A percentile compares a stretch with the other conserved stretches of the same genome.
Evolutionary conservation across 1,140 invertebrate genomes (phyloP).

Genomic region (Apis laboriosa): DNA sequence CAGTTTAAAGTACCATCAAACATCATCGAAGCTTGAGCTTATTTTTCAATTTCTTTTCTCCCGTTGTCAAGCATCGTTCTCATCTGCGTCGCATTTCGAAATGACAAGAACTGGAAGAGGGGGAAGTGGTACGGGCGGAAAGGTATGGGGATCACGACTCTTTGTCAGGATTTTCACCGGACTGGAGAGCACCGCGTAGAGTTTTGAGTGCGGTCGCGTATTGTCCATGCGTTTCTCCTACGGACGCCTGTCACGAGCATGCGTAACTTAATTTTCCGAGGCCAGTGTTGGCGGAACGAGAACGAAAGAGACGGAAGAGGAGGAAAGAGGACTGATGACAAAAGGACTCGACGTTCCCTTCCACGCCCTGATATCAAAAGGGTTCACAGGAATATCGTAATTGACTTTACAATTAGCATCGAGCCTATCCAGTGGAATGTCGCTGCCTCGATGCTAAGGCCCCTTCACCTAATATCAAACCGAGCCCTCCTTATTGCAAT

Average conservation of each 20-base stretch:
- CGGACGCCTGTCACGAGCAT: conserved; percentile 68
- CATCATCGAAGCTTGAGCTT: conserved; percentile 11
- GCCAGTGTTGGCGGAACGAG: conserved; percentile 33
- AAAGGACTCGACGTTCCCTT: conserved; percentile 52
- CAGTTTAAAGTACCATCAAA: conserved; percentile 19
- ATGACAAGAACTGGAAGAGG: conserved; percentile 36
- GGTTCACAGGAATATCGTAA: conserved; percentile 65
- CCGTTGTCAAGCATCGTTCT: conserved; percentile 33
- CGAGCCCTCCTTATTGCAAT: conserved; percentile 56
- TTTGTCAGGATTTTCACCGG: conserved; percentile 63
- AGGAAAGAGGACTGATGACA: conserved; percentile 49
- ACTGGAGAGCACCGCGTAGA: conserved; percentile 52
- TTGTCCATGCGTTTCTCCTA: conserved; percentile 63
- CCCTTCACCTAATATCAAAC: conserved; percentile 48
- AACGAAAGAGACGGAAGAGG: conserved; percentile 4
- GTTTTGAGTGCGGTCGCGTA: conserved; percentile 62
- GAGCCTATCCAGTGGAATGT: conserved; percentile 44
- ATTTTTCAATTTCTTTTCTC: conserved; percentile 39
- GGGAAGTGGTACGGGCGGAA: neutral
- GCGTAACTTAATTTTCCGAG: conserved; percentile 72
- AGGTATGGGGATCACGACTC: conserved; percentile 26
- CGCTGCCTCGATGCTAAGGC: conserved; percentile 19
- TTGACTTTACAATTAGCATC: conserved; percentile 71
- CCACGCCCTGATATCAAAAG: conserved; percentile 59
- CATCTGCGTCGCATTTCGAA: conserved; percentile 36